Evolutionary conservation across 2,888 invertebrate genomes (phyloP), one percentile per base, ranked within the genome.

Genomic region (Danaus chrysippus): DNA sequence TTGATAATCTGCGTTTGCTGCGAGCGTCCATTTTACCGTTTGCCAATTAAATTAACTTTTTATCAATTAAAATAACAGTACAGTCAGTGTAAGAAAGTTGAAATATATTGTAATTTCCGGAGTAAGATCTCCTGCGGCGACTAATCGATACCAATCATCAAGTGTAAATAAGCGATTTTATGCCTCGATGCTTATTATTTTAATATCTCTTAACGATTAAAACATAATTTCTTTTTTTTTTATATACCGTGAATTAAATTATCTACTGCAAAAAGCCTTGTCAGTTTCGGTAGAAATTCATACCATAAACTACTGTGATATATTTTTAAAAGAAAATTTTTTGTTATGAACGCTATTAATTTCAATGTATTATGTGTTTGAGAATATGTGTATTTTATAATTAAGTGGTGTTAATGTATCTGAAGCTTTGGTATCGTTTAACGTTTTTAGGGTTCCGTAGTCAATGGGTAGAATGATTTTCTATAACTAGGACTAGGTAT

Each of bases 121-220:
- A 61, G 68, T 42, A 64, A 62, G 64, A 64, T 49, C 54, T 59
- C 71, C 70, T 66, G 69, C 68, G 60, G 71, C 54, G 69, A 49
- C 59, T 61, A 65, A 66, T 67, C 68, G 70, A 66, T 64, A 65
- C 68, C 69, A 68, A 67, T 68, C 69, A 63, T 58, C 60, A 58
- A 59, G 63, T 70, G 64, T 68, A 68, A 68, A 67, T 69, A 65
- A 68, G 64, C 63, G 65, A 68, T 63, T 68, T 69, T 69, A 69
- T 68, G 69, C 54, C 42, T 52, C 42, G 42, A 52, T 23, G 15
- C 34, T 41, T 49, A 23, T 23, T 44, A 6, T 49, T 46, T 15
- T 46, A 34, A 56, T 63, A 59, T 53, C 53, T 62, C 56, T 44
- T 41, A 49, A 43, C 56, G 56, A 63, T 56, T 63, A 63, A 59